phyloP scores from a whole-genome alignment of 2,797 vertebrate genomes.

The Allobates femoralis region DNA sequence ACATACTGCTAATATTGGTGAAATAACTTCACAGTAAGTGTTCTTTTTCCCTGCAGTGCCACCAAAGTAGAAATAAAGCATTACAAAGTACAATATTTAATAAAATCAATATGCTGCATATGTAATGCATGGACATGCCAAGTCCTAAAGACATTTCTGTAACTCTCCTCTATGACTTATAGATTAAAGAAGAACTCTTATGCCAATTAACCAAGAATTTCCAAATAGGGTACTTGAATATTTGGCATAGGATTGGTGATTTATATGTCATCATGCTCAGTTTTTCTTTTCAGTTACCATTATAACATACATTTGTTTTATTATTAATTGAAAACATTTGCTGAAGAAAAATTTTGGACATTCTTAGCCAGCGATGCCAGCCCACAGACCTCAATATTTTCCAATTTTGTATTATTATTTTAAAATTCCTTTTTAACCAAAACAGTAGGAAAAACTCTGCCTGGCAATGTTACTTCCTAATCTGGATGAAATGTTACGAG shows the following conservation, averaged over 20 bases:
- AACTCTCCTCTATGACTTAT: not conserved
- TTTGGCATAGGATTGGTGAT: not conserved
- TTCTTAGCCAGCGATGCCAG: conserved; percentile 50
- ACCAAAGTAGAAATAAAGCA: not conserved
- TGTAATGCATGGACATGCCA: not conserved
- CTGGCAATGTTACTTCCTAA: conserved; percentile 50
- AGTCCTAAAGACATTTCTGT: not conserved
- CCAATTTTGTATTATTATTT: conserved; percentile 60
- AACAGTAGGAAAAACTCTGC: conserved; percentile 60
- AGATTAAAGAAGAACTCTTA: not conserved
- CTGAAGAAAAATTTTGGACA: conserved; percentile 48
- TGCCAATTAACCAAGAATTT: not conserved
- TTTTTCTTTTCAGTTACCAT: conserved; percentile 24
- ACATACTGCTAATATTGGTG: too few species aligned
- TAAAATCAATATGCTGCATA: not conserved
- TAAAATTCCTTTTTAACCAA: conserved; percentile 60
- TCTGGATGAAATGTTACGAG: conserved; percentile 43
- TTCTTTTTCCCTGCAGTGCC: not conserved
- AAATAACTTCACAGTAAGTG: not conserved
- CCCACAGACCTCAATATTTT: conserved; percentile 62
- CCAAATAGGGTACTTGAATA: not conserved
- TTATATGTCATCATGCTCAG: not conserved
- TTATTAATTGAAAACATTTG: conserved; percentile 55
- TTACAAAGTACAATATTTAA: not conserved
- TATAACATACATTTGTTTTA: conserved; percentile 49